phyloP scores from a whole-genome alignment of 2,113 vertebrate species.

The Candoia aspera region DNA sequence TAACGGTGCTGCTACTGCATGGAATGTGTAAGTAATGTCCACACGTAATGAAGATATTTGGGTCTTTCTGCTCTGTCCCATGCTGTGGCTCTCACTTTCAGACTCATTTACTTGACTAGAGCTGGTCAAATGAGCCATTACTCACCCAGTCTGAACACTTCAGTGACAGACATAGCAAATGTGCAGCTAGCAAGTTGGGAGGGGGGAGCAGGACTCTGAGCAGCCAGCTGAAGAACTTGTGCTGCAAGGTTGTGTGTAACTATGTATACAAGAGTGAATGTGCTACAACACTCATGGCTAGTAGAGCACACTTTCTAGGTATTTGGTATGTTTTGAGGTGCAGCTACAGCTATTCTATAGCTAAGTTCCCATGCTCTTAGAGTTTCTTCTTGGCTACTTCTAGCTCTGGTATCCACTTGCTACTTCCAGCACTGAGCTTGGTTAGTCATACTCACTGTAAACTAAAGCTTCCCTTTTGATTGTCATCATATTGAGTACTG shows the following conservation, averaged over 20 bases:
- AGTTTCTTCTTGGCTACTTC: not conserved
- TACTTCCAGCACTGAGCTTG: not conserved
- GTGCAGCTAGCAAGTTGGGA: not conserved
- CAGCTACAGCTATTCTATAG: not conserved
- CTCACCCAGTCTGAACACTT: slow-evolving; percentile 40
- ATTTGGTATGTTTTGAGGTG: not conserved
- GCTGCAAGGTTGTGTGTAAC: not conserved
- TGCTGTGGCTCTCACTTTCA: slow-evolving; percentile 43
- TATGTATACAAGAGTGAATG: not conserved
- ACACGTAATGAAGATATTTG: slow-evolving; percentile 52
- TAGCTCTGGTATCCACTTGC: not conserved
- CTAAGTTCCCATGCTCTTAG: not conserved
- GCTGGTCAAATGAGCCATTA: slow-evolving; percentile 59
- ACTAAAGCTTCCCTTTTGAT: not conserved
- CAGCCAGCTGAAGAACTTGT: not conserved
- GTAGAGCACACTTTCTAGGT: not conserved
- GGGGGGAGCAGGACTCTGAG: not conserved
- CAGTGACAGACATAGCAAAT: slow-evolving; percentile 3
- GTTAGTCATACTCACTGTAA: not conserved
- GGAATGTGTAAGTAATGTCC: slow-evolving; percentile 46
- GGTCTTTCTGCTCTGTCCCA: slow-evolving; percentile 43
- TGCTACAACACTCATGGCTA: not conserved
- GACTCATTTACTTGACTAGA: slow-evolving; percentile 65
- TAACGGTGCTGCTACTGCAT: fast-evolving
- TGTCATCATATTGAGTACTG: not conserved